Percentiles rank a stretch among this genome's conserved stretches.
Conservation (phyloP, 2,113 vertebrate species). For the Cyphomyrus discorhynchus region DNA sequence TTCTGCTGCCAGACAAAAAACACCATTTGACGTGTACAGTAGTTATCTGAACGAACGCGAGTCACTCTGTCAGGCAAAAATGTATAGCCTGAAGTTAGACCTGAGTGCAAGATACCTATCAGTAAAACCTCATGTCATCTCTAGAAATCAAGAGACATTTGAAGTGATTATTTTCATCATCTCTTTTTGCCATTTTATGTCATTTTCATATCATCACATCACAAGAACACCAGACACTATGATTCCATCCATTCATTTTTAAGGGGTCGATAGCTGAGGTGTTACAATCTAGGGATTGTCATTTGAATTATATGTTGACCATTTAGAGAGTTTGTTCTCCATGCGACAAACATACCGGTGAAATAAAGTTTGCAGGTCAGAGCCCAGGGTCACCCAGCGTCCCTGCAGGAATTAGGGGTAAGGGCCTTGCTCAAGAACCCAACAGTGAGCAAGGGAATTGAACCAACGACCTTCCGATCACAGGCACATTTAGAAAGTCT, state of each 20-base stretch:
- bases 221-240: not conserved
- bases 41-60: slow-evolving; percentile 15
- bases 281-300: not conserved
- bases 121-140: not conserved
- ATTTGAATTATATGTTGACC: not conserved
- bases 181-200: not conserved
- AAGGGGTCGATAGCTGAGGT: not conserved
- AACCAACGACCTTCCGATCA: not conserved
- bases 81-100: not conserved
- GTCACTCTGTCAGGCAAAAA: slow-evolving; percentile 14
- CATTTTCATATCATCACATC: not conserved
- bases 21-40: slow-evolving; percentile 5
- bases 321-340: not conserved
- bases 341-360: not conserved
- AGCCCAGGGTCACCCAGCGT: too few species aligned
- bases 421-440: too few species aligned
- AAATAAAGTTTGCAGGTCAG: not conserved
- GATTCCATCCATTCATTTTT: not conserved
- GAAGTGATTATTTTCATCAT: not conserved
- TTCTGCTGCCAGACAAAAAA: slow-evolving; percentile 10
- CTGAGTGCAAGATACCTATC: not conserved
- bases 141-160: not conserved
- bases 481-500: not conserved
- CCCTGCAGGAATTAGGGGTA: too few species aligned
- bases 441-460: too few species aligned